Evolutionary conservation across 2,888 invertebrate genomes (phyloP).

Genomic region (Microctonus brassicae): DNA sequence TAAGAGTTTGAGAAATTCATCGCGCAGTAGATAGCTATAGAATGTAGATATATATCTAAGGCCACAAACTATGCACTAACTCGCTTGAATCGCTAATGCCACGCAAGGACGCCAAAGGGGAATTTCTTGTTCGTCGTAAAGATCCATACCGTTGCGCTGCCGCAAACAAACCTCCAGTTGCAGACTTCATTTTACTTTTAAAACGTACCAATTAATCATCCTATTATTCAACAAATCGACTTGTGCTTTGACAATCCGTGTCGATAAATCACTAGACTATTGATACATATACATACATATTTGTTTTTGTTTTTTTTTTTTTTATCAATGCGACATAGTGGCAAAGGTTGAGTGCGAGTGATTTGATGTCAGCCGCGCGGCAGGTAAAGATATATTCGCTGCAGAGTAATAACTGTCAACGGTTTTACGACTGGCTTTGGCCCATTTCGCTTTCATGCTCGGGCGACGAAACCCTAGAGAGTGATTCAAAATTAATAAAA

Average conservation of each 20-base stretch:
- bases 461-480: neutral
- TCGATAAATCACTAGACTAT: neutral
- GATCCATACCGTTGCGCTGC: neutral
- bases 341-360: neutral
- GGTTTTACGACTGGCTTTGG: neutral
- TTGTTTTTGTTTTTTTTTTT: neutral
- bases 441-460: conserved; percentile 1
- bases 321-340: neutral
- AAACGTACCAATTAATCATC: conserved; percentile 5
- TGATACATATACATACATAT: too few species aligned
- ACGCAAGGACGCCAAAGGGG: conserved; percentile 14
- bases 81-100: conserved; percentile 25
- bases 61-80: conserved; percentile 25
- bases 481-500: conserved; percentile 11
- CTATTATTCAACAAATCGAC: neutral
- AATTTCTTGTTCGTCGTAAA: conserved; percentile 17
- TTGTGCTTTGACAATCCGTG: neutral
- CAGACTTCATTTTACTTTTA: conserved; percentile 6
- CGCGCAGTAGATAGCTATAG: conserved; percentile 5
- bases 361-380: neutral
- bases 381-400: neutral
- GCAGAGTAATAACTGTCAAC: conserved; percentile 8
- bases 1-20: conserved; percentile 22
- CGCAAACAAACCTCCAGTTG: neutral
- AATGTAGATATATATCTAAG: neutral